Evolutionary conservation across 2,888 invertebrate genomes (phyloP), one percentile per base, ranked within the genome.

Genomic region (Drosophila crucigera): DNA sequence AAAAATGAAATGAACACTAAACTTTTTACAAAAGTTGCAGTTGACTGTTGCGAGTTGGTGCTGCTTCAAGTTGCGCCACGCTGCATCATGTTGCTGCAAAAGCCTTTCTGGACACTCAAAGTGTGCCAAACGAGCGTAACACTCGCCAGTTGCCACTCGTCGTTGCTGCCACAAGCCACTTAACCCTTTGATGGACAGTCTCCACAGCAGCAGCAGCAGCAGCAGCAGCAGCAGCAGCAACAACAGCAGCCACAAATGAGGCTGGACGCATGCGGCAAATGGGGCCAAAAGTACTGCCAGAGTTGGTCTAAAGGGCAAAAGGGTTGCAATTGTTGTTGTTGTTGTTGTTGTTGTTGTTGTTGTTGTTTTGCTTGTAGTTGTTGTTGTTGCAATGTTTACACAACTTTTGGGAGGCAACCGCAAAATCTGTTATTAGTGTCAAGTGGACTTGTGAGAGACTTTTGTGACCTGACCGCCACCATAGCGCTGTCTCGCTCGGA

Each of bases 351-450:
- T 30, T 54, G 53, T 33, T 22, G 28, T 3, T 50, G 30, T 52
- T 33, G 22, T 16, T 53, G 16, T 11, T n/a, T 7, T 28, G 30
- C 53, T 49, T 60, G 52, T 56, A n/a, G 66, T 4, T 19, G 30
- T 19, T 50, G 68, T 56, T 79, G 72, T 41, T 67, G 77, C 76
- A 71, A 73, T 83, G 79, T 86, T 84, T 86, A 89, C 81, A 85
- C 78, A 84, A 84, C 86, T 84, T 84, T 84, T 80, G 65, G 78
- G 68, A 68, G 81, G 87, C 81, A 83, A 72, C 89, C 84, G 83
- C 86, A 89, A 84, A 84, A 84, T 84, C 89, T 85, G 84, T 84
- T 84, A 89, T 84, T 84, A 84, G 89, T 84, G 86, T 84, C 84
- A 89, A 84, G 89, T 89, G 84, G 89, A 81, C 89, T 84, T 84